These are phyloP conservation scores for Pseudocheirus occidentalis DNA, from an alignment of 2,797 vertebrate genomes.

Conservation along the genomic window DNA sequence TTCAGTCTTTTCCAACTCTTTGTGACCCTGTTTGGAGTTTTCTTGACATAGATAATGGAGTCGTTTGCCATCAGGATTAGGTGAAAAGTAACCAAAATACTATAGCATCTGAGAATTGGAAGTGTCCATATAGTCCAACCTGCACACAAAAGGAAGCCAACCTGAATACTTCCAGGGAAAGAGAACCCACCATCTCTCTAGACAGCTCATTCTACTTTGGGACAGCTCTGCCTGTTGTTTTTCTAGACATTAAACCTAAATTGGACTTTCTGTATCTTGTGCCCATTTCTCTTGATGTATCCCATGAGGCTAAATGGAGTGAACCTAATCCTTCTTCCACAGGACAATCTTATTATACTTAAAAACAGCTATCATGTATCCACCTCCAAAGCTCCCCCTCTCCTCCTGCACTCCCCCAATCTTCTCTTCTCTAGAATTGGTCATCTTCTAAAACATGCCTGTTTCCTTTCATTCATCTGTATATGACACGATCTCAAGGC, in stretches of 20 bases:
- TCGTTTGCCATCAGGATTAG: no score
- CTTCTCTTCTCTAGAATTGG: background rate
- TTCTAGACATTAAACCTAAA: background rate
- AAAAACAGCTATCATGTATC: background rate
- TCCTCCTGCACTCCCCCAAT: no score
- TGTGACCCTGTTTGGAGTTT: no score
- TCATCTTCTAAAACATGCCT: background rate
- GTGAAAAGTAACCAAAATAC: background rate
- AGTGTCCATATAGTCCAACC: background rate
- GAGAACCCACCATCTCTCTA: background rate
- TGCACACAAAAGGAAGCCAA: background rate
- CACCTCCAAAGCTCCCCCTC: background rate
- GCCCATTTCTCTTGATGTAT: background rate
- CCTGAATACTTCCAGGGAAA: background rate
- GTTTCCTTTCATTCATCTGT: background rate
- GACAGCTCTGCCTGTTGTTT: background rate
- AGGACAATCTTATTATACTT: background rate
- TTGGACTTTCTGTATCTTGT: background rate
- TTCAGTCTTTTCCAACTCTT: no score
- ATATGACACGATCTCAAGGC: background rate
- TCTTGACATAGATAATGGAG: no score
- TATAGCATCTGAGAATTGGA: background rate
- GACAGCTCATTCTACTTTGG: background rate
- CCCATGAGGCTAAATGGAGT: background rate
- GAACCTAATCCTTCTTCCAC: background rate